Evolutionary conservation across 2,113 vertebrate species (phyloP), one percentile per base, ranked within the genome.

Genomic region (Astur gentilis): DNA sequence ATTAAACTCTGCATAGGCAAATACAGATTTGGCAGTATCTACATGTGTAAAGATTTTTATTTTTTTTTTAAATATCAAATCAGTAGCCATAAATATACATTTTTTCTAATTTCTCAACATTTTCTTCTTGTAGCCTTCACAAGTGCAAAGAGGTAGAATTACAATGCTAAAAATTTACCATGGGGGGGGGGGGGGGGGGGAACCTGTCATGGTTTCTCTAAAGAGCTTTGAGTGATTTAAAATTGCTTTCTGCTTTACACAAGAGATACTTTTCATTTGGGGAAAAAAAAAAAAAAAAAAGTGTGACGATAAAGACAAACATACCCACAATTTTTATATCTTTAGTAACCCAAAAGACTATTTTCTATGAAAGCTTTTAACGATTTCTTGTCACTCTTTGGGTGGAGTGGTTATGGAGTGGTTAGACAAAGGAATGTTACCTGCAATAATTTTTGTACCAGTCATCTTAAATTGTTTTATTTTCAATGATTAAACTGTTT

Each of bases 241-340:
- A 81, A 58, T 49, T 58, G 12, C 36, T 66, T 87, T 84, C 45
- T 40, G 8, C 42, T 87, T 73, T 87, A 54, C 9, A 36, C 13
- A 62, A 44, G 36, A 71, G 29, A 26, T 50, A 50, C 3, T 69
- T 21, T 64, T 75, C 31, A 34, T 82, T 75, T 13, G 1, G 2
- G 3, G 1, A 0, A 3, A 13, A 27, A 52, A 57, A 38, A 10
- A 25, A 38, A 10, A 25, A 7, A 14, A 29, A 3, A 26, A 17
- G 13, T 38, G 19, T 45, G 73, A 58, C 29, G 82, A 15, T 70
- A 34, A 66, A 83, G 42, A 50, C 13, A 83, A 77, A 55, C 7
- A 22, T 45, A 62, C 20, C 4, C 13, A 26, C n/a, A 71, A 26
- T 47, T 60, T 75, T 67, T 44, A 26, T 70, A 16, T 64, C 4